Conservation (phyloP, 2,888 invertebrate species). For the Corythucha ciliata region DNA sequence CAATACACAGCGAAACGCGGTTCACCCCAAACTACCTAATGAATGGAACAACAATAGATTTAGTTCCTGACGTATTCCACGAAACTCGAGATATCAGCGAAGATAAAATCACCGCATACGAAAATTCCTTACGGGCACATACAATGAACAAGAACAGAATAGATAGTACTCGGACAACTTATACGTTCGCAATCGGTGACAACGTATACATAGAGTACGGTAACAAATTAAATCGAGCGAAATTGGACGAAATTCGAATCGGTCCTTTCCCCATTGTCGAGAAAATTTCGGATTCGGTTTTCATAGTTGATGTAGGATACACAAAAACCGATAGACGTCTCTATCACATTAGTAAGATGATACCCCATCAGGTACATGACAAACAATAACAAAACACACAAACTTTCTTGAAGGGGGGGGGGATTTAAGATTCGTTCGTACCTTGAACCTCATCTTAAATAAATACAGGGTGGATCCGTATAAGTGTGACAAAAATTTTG, state of each 20-base stretch:
- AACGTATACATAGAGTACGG: not conserved
- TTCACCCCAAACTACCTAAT: slow-evolving; percentile 31
- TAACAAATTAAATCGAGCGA: not conserved
- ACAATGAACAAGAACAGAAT: slow-evolving; percentile 14
- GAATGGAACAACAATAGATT: slow-evolving; percentile 23
- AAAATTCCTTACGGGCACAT: slow-evolving; percentile 17
- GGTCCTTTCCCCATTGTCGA: not conserved
- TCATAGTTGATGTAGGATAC: too few species aligned
- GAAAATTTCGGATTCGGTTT: too few species aligned
- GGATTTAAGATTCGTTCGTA: too few species aligned
- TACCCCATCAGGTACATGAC: too few species aligned
- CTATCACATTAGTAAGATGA: too few species aligned
- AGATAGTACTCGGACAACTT: not conserved
- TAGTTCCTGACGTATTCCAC: slow-evolving; percentile 28
- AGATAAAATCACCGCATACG: slow-evolving; percentile 17
- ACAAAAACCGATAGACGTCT: too few species aligned
- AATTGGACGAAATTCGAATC: not conserved
- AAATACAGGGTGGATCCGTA: too few species aligned
- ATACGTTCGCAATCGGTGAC: not conserved
- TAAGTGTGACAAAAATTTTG: too few species aligned
- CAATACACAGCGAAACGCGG: slow-evolving; percentile 28
- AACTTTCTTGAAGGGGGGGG: too few species aligned
- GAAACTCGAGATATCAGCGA: slow-evolving; percentile 18
- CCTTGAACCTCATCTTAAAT: too few species aligned
- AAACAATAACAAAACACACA: too few species aligned